These are phyloP conservation scores for Willisornis vidua DNA, from an alignment of 2,113 vertebrate species.

Conservation along the genomic window DNA sequence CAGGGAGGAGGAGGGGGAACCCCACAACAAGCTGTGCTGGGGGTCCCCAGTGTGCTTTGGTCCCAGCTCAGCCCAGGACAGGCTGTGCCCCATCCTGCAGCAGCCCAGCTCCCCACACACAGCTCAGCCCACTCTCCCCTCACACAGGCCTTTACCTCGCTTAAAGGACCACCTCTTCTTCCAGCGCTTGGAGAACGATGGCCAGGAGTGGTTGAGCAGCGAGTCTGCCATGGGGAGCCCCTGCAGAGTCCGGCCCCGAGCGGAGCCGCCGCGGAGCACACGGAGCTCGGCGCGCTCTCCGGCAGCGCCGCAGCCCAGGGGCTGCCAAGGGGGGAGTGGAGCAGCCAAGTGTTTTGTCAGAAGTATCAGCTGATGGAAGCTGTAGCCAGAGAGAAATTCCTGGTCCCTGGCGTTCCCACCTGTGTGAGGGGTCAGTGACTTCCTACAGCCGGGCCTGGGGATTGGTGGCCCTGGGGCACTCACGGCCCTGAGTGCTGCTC, in stretches of 20 bases:
- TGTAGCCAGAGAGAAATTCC: conserved; percentile 33
- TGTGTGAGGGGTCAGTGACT: background rate
- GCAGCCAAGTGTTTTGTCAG: conserved; percentile 69
- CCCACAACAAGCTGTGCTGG: background rate
- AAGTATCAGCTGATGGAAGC: conserved; percentile 57
- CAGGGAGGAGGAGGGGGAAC: background rate
- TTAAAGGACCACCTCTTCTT: conserved; percentile 95
- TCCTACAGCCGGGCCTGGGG: background rate
- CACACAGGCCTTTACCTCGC: conserved; percentile 79
- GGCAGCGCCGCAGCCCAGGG: conserved; percentile 57
- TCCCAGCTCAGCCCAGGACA: background rate
- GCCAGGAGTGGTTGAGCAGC: conserved; percentile 95
- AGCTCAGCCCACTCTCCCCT: background rate
- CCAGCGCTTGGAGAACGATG: conserved; percentile 93
- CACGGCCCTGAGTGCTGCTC: fast-evolving
- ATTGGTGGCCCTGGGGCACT: background rate
- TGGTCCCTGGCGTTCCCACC: conserved; percentile 20
- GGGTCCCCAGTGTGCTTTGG: background rate
- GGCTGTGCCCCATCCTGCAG: background rate
- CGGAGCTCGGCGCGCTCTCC: conserved; percentile 21
- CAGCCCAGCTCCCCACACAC: background rate
- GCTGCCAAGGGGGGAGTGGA: conserved; percentile 57
- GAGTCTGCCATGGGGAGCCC: conserved; percentile 84
- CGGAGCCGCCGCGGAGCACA: background rate
- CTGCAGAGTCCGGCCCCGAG: background rate